Evolutionary conservation across 2,888 invertebrate genomes (phyloP).

Genomic region (Mythimna lalbum): DNA sequence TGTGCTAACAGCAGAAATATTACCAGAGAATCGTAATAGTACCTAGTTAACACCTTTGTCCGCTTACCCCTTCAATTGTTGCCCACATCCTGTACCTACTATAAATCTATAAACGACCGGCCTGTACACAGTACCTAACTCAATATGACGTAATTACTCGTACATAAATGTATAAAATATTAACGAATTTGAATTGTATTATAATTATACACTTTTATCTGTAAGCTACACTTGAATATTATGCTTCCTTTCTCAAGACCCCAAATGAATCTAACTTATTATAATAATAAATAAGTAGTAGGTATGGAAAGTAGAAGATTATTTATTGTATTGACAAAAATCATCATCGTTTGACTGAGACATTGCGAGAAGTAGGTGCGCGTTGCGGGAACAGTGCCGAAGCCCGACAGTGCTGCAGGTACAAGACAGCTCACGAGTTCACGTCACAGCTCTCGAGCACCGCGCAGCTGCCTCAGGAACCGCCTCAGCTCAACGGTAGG

Average conservation of each 20-base stretch:
- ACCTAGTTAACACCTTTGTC: no score
- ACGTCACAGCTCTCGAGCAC: not conserved
- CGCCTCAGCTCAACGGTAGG: not conserved
- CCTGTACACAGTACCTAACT: not conserved
- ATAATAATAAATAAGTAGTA: slow-evolving; percentile 3
- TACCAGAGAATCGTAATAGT: no score
- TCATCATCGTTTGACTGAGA: not conserved
- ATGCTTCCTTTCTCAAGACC: slow-evolving; percentile 27
- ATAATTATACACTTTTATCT: slow-evolving; percentile 9
- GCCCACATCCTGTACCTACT: not conserved
- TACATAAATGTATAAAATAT: slow-evolving; percentile 10
- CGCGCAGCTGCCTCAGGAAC: not conserved
- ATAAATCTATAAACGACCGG: not conserved
- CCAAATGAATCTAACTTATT: slow-evolving; percentile 1
- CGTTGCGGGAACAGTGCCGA: not conserved
- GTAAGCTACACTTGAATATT: slow-evolving; percentile 6
- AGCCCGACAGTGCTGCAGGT: no score
- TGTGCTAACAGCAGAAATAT: no score
- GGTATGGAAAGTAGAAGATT: not conserved
- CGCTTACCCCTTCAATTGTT: no score
- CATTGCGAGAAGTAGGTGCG: not conserved
- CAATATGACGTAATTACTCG: slow-evolving; percentile 1
- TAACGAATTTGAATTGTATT: slow-evolving; percentile 14
- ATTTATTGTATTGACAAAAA: slow-evolving; percentile 9
- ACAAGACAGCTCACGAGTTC: not conserved